Evolutionary conservation across 2,113 vertebrate species (phyloP), one percentile per base, ranked within the genome.

Genomic region (Numida meleagris): DNA sequence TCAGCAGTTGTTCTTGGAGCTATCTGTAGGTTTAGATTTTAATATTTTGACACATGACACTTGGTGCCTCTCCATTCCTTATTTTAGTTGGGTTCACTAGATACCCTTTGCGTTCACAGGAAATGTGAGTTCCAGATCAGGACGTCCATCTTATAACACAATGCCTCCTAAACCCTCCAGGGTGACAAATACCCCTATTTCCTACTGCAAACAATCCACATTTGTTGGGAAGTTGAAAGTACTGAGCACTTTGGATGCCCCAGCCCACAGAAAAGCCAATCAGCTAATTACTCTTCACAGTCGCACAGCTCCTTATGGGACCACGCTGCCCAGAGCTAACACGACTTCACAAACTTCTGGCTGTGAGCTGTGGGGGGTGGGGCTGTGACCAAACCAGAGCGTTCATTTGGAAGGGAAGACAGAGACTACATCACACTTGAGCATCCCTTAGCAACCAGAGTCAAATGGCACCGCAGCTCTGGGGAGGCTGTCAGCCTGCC

Each of bases 381-480:
- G 91, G 83, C 19, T 89, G 91, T 61, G 87, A 85, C 88, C 92
- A 89, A 89, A 88, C 74, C 88, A 88, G 72, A 62, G 82, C 42
- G 88, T 78, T 95, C 74, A 31, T 53, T 87, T 85, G 95, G 93
- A 89, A 88, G 70, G 61, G 76, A 62, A 80, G 81, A 48, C 21
- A 61, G 21, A n/a, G 89, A 59, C 1, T 27, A 91, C 87, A 94
- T 92, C 86, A 81, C 4, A 2, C 86, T 88, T 63, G 62, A 92
- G 86, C 94, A 93, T 93, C 95, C 94, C 93, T 89, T 58, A 87
- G 94, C 92, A 94, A 75, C 86, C 33, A 2, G 62, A 25, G 1
- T 70, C 89, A 85, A 92, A 90, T n/a, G 89, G 93, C 91, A 50
- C 63, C 20, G 78, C 58, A 42, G 89, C 92, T 91, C 65, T 4